Conservation (phyloP, 2,797 vertebrate species). For the Molossus molossus region DNA sequence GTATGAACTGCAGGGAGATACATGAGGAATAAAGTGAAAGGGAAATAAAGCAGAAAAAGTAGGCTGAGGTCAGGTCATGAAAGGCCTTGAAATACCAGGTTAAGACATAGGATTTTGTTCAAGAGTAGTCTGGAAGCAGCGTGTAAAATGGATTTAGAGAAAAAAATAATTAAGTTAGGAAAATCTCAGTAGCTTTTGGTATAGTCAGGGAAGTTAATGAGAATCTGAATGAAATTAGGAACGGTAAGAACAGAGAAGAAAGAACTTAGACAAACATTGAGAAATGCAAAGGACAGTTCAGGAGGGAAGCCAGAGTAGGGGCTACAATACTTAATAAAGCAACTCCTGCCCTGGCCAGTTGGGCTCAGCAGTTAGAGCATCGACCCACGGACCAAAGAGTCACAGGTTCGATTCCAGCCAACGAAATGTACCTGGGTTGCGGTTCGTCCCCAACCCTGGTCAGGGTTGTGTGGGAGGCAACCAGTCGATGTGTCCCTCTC, state of each 20-base stretch:
- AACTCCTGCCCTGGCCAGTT: too few species aligned
- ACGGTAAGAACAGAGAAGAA: constrained; percentile 39
- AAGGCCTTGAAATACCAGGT: background rate
- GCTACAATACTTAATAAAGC: background rate
- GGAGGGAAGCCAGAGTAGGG: background rate
- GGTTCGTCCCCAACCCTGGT: too few species aligned
- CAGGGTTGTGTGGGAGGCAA: too few species aligned
- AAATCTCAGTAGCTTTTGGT: constrained; percentile 52
- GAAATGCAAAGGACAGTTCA: constrained; percentile 2
- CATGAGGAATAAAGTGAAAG: constrained; percentile 45
- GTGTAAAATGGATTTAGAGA: background rate
- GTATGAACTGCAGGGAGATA: background rate
- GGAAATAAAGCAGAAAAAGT: constrained; percentile 41
- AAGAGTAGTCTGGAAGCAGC: background rate
- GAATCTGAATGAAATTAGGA: constrained; percentile 51
- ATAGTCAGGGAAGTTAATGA: constrained; percentile 21
- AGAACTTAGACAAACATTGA: background rate
- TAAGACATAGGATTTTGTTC: background rate
- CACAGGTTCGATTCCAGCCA: too few species aligned
- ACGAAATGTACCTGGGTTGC: too few species aligned
- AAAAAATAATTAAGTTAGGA: background rate
- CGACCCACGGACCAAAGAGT: too few species aligned
- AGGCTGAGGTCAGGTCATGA: background rate
- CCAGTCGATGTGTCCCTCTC: too few species aligned
- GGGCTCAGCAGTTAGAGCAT: too few species aligned